These are phyloP conservation scores for Dendrolimus houi DNA, from an alignment of 2,888 invertebrate species.

Conservation along the genomic window DNA sequence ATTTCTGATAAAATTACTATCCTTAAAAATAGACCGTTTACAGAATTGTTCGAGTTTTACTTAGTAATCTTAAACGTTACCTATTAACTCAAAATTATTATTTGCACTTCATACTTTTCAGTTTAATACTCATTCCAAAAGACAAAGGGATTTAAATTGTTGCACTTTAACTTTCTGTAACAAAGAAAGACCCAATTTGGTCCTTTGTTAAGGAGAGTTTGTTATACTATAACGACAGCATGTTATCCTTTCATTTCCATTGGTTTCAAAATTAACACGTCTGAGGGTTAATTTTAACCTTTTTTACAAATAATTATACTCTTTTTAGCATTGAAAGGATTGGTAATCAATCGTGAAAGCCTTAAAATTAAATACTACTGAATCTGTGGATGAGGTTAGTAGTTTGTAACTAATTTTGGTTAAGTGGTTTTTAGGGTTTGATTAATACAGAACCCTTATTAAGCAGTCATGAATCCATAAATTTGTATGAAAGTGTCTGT, in stretches of 20 bases:
- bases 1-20: too few relatives aligned
- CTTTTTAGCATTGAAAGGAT: neutral
- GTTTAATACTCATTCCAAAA: neutral
- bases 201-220: neutral
- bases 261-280: slow-evolving; percentile 63
- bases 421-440: too few relatives aligned
- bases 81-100: too few relatives aligned
- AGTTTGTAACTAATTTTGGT: too few relatives aligned
- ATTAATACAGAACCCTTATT: too few relatives aligned
- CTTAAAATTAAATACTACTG: neutral
- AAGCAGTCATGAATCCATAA: too few relatives aligned
- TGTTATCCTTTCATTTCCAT: slow-evolving; percentile 20
- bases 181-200: neutral
- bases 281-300: slow-evolving; percentile 31
- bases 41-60: too few relatives aligned
- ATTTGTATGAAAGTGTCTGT: too few relatives aligned
- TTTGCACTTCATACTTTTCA: neutral
- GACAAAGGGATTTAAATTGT: neutral
- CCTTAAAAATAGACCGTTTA: too few relatives aligned
- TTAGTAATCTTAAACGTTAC: too few relatives aligned
- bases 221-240: neutral
- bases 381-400: neutral
- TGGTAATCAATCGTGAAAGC: neutral
- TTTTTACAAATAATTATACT: neutral
- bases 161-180: neutral